Percentiles rank a stretch among this genome's conserved stretches.
These are phyloP conservation scores for Odontesthes bonariensis DNA, from an alignment of 2,113 vertebrate species.

Conservation along the genomic window DNA sequence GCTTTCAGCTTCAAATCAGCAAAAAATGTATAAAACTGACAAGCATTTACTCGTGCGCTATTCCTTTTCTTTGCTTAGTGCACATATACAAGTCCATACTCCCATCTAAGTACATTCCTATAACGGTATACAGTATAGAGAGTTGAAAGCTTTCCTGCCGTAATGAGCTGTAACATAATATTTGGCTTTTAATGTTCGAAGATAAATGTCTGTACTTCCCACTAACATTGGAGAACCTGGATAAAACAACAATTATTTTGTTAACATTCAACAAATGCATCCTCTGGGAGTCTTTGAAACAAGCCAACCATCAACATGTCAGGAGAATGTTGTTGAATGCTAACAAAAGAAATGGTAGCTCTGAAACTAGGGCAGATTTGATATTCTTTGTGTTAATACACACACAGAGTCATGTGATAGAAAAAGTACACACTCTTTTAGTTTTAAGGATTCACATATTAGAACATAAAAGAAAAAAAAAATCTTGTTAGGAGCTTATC, in stretches of 20 bases:
- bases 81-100: neutral
- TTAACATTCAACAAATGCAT: constrained; percentile 66
- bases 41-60: neutral
- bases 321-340: constrained; percentile 56
- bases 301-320: constrained; percentile 59
- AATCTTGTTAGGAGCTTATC: neutral
- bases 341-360: constrained; percentile 55
- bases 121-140: neutral
- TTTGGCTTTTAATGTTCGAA: constrained; percentile 30
- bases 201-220: constrained; percentile 54
- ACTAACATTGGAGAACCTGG: constrained; percentile 46
- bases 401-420: constrained; percentile 15
- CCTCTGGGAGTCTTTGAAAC: constrained; percentile 48
- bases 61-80: neutral
- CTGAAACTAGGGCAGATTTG: constrained; percentile 58
- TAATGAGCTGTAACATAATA: constrained; percentile 21
- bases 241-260: constrained; percentile 73
- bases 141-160: neutral
- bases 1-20: too few relatives aligned
- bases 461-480: too few relatives aligned
- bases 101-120: constrained; percentile 1
- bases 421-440: neutral
- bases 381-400: constrained; percentile 32
- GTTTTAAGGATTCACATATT: neutral
- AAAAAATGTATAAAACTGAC: too few relatives aligned